A percentile compares a stretch with the other conserved stretches of the same genome.
Conservation (phyloP, 2,113 vertebrate genomes). For the Mugil cephalus region DNA sequence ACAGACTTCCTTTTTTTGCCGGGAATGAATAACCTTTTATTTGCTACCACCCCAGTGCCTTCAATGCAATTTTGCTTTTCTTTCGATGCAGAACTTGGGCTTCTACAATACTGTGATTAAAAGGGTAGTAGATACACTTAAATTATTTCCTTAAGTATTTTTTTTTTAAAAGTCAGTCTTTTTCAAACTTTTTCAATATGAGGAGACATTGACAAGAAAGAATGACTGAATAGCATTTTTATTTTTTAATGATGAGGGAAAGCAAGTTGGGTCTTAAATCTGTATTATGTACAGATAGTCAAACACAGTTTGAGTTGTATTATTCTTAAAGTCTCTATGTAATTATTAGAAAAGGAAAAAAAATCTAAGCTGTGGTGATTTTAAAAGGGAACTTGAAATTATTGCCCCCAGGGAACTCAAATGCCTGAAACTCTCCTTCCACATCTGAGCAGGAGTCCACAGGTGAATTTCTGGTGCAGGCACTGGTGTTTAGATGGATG, state of each 20-base stretch:
- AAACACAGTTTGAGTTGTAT: not conserved
- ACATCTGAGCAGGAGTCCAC: constrained; percentile 14
- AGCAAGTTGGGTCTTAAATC: constrained; percentile 5
- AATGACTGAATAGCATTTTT: not conserved
- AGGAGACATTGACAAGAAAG: not conserved
- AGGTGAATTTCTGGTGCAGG: constrained; percentile 70
- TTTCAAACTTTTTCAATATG: not conserved
- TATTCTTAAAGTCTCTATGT: not conserved
- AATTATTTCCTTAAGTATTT: not conserved
- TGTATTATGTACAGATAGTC: not conserved
- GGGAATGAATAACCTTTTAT: constrained; percentile 9
- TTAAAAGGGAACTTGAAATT: constrained; percentile 8
- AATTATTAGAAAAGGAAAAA: no score
- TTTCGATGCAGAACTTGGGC: constrained; percentile 7
- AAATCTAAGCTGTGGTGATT: constrained; percentile 13
- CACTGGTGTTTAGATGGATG: constrained; percentile 60
- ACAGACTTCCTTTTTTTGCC: not conserved
- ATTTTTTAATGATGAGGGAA: not conserved
- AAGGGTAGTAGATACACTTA: not conserved
- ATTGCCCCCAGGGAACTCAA: constrained; percentile 6
- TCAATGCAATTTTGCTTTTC: constrained; percentile 7
- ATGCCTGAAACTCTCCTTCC: constrained; percentile 20
- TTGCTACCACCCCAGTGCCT: constrained; percentile 39
- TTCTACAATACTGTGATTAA: not conserved
- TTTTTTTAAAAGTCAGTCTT: no score